phyloP scores from a whole-genome alignment of 2,113 vertebrate species.

The Apaloderma vittatum region DNA sequence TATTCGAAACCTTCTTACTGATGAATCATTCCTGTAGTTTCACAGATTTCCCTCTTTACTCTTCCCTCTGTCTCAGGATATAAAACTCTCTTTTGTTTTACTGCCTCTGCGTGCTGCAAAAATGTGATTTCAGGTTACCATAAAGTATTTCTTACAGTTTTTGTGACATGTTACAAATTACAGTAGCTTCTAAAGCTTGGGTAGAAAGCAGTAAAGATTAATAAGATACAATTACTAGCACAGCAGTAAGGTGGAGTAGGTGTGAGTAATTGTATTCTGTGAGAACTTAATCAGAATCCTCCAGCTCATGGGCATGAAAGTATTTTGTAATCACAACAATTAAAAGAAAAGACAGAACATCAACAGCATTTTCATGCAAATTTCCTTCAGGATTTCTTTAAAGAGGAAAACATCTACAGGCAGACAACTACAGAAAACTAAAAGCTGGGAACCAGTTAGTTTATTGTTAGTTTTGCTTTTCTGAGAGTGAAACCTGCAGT shows the following conservation, averaged over 20 bases:
- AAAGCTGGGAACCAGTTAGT: neutral
- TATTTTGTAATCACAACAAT: constrained; percentile 8
- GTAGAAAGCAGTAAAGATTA: neutral
- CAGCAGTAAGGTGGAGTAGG: constrained; percentile 8
- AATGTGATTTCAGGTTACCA: neutral
- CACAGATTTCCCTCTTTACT: neutral
- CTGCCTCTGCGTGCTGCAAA: neutral
- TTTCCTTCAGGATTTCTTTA: neutral
- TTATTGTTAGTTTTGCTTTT: neutral
- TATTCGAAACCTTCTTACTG: neutral
- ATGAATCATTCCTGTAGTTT: neutral
- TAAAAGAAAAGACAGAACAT: neutral
- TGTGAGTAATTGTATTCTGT: constrained; percentile 32
- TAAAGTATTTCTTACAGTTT: neutral
- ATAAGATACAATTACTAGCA: neutral
- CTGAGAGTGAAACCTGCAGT: neutral
- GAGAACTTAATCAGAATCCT: neutral
- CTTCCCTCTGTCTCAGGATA: neutral
- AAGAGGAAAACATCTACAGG: neutral
- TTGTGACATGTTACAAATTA: neutral
- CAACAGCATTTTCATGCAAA: neutral
- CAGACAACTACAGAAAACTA: neutral
- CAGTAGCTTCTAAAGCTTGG: neutral
- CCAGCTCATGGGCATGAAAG: neutral
- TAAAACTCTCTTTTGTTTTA: neutral